Evolutionary conservation across 2,113 vertebrate species (phyloP).

Genomic region (Centrocercus urophasianus): DNA sequence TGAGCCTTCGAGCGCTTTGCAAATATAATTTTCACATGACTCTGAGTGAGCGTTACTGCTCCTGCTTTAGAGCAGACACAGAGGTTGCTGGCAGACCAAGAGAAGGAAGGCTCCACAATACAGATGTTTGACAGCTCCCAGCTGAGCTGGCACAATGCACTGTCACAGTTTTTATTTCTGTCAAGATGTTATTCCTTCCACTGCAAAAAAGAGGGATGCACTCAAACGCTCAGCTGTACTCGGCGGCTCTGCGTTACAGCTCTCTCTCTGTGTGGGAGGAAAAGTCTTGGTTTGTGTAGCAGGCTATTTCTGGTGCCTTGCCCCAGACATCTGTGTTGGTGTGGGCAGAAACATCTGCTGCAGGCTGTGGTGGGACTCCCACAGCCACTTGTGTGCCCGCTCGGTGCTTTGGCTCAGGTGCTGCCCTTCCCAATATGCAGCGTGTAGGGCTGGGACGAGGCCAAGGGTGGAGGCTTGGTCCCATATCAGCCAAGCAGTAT

Average conservation of each 20-base stretch:
- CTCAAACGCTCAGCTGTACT: not conserved
- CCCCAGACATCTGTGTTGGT: not conserved
- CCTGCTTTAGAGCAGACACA: not conserved
- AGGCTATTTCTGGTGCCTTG: conserved; percentile 16
- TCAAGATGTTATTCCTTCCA: not conserved
- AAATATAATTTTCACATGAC: conserved; percentile 20
- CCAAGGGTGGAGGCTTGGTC: not conserved
- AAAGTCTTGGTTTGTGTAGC: conserved; percentile 22
- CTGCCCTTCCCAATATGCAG: not conserved
- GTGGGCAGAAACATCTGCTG: conserved; percentile 22
- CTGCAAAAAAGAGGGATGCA: not conserved
- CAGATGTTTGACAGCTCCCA: not conserved
- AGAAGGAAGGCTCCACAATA: not conserved
- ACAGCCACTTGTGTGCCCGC: not conserved
- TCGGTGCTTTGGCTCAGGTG: not conserved
- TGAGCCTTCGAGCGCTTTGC: conserved; percentile 8
- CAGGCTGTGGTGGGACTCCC: not conserved
- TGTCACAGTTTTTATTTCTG: not conserved
- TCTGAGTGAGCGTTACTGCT: conserved; percentile 2
- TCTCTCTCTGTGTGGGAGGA: not conserved
- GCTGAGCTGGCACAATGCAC: not conserved
- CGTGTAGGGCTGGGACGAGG: not conserved
- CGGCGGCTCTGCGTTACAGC: not conserved
- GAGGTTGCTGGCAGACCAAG: not conserved
- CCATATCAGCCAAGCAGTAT: not conserved